Conservation (phyloP, 2,113 vertebrate species). For the Rattus rattus region DNA sequence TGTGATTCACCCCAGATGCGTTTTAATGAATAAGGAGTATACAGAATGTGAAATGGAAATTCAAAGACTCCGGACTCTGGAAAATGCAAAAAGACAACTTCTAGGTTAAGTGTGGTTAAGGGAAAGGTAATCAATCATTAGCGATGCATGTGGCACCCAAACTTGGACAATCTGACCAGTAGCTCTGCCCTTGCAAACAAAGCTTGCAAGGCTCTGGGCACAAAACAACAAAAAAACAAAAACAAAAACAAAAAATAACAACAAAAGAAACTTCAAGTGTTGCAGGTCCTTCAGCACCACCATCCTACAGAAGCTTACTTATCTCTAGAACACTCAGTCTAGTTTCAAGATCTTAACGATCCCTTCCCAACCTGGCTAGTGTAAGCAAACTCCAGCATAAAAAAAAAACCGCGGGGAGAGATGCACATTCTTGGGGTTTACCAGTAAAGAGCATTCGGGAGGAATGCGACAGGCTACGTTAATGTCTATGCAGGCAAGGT, state of each 20-base stretch:
- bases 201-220: conserved; percentile 1
- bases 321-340: neutral
- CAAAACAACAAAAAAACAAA: neutral
- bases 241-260: too few relatives aligned
- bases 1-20: neutral
- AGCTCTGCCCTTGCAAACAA: conserved; percentile 57
- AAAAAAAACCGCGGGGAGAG: neutral
- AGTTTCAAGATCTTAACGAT: neutral
- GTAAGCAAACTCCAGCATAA: neutral
- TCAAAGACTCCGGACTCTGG: neutral
- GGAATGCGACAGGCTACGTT: neutral
- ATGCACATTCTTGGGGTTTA: neutral
- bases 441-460: neutral
- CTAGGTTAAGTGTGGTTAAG: neutral
- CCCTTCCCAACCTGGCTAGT: neutral
- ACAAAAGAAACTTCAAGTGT: neutral
- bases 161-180: neutral
- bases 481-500: neutral
- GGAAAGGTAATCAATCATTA: conserved; percentile 8
- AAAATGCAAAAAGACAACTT: conserved; percentile 14
- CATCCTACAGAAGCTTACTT: neutral
- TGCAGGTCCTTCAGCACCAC: neutral
- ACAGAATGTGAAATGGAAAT: conserved; percentile 15
- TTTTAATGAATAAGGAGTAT: conserved; percentile 7
- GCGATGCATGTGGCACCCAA: neutral